Percentiles rank a stretch among this genome's conserved stretches.
Evolutionary conservation across 2,113 vertebrate genomes (phyloP).

Genomic region (Sceloporus tristichus): DNA sequence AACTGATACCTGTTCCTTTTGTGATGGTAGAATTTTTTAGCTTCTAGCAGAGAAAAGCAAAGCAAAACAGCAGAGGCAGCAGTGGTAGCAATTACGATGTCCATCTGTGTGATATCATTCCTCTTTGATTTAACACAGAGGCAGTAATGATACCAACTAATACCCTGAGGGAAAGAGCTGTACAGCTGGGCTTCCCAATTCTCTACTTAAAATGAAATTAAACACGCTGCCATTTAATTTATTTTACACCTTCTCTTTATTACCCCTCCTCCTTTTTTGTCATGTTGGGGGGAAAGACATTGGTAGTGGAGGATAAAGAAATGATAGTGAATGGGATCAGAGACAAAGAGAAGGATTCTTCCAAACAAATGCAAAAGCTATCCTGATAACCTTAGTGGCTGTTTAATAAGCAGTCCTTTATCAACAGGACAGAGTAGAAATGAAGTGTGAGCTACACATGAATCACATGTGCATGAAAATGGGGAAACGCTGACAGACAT

Average conservation of each 20-base stretch:
- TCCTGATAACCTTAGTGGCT: background rate
- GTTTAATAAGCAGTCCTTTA: background rate
- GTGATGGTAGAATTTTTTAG: too few species aligned
- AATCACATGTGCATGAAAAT: background rate
- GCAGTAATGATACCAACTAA: slow-evolving; percentile 3
- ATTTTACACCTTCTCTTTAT: background rate
- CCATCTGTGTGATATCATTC: slow-evolving; percentile 49
- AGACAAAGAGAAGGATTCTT: background rate
- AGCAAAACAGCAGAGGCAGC: background rate
- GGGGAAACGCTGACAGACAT: background rate
- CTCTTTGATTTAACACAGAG: slow-evolving; percentile 23
- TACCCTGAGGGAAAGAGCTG: slow-evolving; percentile 26
- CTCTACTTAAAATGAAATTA: slow-evolving; percentile 25
- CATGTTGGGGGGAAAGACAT: background rate
- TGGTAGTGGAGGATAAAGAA: background rate
- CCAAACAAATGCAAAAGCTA: background rate
- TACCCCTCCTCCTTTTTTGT: too few species aligned
- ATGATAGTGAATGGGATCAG: too few species aligned
- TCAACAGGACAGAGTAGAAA: background rate
- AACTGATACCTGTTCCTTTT: background rate
- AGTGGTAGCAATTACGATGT: slow-evolving; percentile 30
- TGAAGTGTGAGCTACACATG: background rate
- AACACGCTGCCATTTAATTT: background rate
- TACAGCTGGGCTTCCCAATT: slow-evolving; percentile 30
- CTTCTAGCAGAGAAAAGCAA: slow-evolving; percentile 3